phyloP scores from a whole-genome alignment of 1,140 invertebrate genomes.

The Berghia stephanieae region DNA sequence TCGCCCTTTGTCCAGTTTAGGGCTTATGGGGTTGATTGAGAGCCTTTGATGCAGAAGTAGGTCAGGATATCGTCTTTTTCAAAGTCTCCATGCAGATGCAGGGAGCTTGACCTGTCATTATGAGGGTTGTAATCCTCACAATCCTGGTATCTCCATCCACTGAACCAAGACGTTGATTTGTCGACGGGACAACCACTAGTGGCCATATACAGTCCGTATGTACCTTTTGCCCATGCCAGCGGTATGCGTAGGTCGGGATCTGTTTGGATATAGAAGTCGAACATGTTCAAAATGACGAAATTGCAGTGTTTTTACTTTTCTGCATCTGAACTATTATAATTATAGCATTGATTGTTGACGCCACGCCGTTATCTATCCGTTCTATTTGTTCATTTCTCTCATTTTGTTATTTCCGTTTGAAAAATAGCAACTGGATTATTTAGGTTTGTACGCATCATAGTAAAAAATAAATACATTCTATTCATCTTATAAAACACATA shows the following conservation, averaged over 20 bases:
- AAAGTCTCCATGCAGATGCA: constrained; percentile 31
- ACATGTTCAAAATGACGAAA: not conserved
- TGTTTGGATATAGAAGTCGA: not conserved
- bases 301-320: no score
- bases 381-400: no score
- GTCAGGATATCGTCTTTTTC: constrained; percentile 23
- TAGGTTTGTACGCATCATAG: no score
- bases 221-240: constrained; percentile 40
- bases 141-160: constrained; percentile 44
- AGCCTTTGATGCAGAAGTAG: constrained; percentile 47
- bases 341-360: no score
- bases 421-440: no score
- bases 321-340: no score
- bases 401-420: no score
- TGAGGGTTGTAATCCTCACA: constrained; percentile 34
- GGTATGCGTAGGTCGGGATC: constrained; percentile 37
- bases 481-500: no score
- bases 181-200: constrained; percentile 39
- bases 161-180: constrained; percentile 40
- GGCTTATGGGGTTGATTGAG: constrained; percentile 39
- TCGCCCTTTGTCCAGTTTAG: constrained; percentile 47
- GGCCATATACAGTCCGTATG: constrained; percentile 40
- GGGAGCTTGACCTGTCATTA: constrained; percentile 33
- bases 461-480: no score
- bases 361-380: no score